Base-by-base conservation (phyloP, 2,797 vertebrate species). In the Lithobates pipiens region DNA sequence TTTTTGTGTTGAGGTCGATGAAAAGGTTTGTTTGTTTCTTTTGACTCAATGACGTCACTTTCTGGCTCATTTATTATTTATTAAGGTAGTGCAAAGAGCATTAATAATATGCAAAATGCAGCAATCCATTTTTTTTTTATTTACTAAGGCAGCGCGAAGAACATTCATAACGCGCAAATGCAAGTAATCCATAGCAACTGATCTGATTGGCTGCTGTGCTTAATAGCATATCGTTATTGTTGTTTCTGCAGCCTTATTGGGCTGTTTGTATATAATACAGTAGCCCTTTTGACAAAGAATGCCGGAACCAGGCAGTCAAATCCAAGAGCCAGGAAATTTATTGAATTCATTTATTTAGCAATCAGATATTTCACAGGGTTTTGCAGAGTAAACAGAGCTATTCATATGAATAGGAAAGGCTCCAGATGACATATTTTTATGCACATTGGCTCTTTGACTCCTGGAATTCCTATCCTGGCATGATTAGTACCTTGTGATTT, bases 1-100 rank as follows among this genome's bases (percentile, higher is more conserved):
- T 73, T 75, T 75, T 82, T 82, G n/a, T 73, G 68, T 50, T 23
- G 25, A 25, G n/a, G 11, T 67, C 10, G 13, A 67, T 29, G 65
- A 67, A 67, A 10, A 29, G 13, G 27, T 27, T 67, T 29, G n/a
- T 67, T 67, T 13, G 27, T 67, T 67, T 11, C 9, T 25, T 29
- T 13, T 10, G 3, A 27, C 10, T 10, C 27, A 29, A 29, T 67
- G 65, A 67, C 27, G 65, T 67, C 65, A 67, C 5, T 11, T 67
- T 27, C 65, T 25, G 65, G 9, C 65, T 67, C 27, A 23, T 61
- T 61, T 61, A 61, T 61, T 61, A 61, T 61, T 61, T 61, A 61
- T 6, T 34, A 27, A 7, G 6, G 54, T 61, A 7, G 65, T 67
- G 65, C n/a, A 67, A 67, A 67, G 10, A 67, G 65, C 65, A 3